Evolutionary conservation across 2,888 invertebrate genomes (phyloP), one percentile per base, ranked within the genome.

Genomic region (Drosophila atripex): DNA sequence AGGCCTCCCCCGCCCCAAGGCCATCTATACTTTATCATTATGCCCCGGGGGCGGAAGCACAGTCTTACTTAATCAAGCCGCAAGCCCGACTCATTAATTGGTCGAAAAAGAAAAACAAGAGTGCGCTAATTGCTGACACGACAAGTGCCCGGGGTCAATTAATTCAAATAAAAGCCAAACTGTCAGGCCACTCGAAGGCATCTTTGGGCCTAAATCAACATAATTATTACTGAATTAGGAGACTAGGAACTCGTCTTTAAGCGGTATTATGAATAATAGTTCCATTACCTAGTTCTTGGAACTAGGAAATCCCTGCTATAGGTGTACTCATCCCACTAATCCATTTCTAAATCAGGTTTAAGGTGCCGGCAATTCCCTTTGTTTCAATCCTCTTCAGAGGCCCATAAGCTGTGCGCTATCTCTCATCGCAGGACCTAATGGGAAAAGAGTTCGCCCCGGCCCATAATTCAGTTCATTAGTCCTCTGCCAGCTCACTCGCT

Each of bases 101-200:
- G 73, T 71, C 75, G 72, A 61, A 64, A 66, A 51, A 32, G 21
- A 23, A n/a, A 39, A 46, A 35, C 23, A 46, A 30, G 72, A 60
- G 30, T 46, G n/a, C 63, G 73, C 75, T 88, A 85, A 85, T 85
- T 88, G 88, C 85, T 86, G 75, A 80, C 84, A 83, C 71, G 78
- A 75, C 75, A 71, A 66, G 76, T 80, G 69, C 63, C 64, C 61
- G 66, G 70, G 86, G 86, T 88, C 87, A 86, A 88, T 86, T 88
- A 76, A 86, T 86, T 86, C 86, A 87, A 88, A 86, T 86, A 87
- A 76, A 88, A 78, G 76, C 45, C 77, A 76, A 86, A 61, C 73
- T 77, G 79, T 58, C 60, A 52, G 71, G 25, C 71, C 82, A 28
- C 9, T 28, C 9, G 28, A 28, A 3, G 28, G 28, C 28, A 28